Percentiles rank a stretch among this genome's conserved stretches.
Conservation (phyloP, 2,797 vertebrate genomes). For the Antennarius maculatus region DNA sequence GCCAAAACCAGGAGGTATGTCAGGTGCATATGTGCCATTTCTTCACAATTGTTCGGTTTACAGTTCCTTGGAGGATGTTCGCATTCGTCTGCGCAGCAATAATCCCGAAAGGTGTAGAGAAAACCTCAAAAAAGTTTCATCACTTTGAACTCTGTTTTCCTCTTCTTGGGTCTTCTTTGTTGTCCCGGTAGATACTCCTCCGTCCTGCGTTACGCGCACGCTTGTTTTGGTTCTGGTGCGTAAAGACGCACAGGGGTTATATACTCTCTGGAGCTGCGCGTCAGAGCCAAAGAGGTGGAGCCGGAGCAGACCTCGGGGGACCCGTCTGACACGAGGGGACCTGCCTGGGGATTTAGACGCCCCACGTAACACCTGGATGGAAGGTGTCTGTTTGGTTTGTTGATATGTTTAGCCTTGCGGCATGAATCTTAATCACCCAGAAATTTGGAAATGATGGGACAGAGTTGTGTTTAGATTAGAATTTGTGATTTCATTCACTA, state of each 20-base stretch:
- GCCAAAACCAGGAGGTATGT: slow-evolving; percentile 68
- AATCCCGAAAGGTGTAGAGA: slow-evolving; percentile 22
- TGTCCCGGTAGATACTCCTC: background rate
- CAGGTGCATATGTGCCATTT: slow-evolving; percentile 73
- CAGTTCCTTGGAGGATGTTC: slow-evolving; percentile 24
- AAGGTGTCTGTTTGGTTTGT: too few species aligned
- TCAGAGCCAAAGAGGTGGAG: slow-evolving; percentile 64
- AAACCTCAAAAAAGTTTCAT: slow-evolving; percentile 41
- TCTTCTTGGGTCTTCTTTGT: slow-evolving; percentile 3
- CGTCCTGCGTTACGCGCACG: background rate
- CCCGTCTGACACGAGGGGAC: slow-evolving; percentile 34
- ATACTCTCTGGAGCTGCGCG: slow-evolving; percentile 57
- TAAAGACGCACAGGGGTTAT: slow-evolving; percentile 56
- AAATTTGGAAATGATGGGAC: too few species aligned
- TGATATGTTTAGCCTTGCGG: too few species aligned
- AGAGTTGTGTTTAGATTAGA: too few species aligned
- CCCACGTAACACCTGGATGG: slow-evolving; percentile 68
- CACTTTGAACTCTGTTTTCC: slow-evolving; percentile 12
- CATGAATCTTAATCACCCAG: too few species aligned
- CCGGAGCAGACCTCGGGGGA: slow-evolving; percentile 56
- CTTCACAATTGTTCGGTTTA: slow-evolving; percentile 18
- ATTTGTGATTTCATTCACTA: too few species aligned
- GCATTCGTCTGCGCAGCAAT: slow-evolving; percentile 47
- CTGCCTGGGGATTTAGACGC: slow-evolving; percentile 52
- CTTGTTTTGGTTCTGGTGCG: slow-evolving; percentile 63